Evolutionary conservation across 2,113 vertebrate species (phyloP).

Genomic region (Nycticebus coucang): DNA sequence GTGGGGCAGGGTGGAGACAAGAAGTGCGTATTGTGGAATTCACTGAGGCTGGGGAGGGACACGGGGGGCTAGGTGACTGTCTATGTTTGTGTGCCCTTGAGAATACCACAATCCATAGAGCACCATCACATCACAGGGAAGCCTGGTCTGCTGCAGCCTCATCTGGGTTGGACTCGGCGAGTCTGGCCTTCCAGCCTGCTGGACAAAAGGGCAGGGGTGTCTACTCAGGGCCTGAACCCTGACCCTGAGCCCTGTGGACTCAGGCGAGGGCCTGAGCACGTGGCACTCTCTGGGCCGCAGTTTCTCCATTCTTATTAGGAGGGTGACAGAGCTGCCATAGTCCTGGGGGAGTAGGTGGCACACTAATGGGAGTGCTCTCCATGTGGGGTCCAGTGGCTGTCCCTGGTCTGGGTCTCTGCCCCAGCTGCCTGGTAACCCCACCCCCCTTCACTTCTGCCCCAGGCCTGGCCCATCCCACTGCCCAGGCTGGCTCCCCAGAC

Average conservation of each 20-base stretch:
- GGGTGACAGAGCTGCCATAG: too few species aligned
- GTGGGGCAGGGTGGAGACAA: rapidly evolving
- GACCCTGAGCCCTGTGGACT: background rate
- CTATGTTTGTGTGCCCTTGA: rapidly evolving
- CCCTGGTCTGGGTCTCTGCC: too few species aligned
- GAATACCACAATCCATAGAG: background rate
- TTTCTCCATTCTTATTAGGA: background rate
- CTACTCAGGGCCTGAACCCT: rapidly evolving
- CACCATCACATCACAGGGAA: background rate
- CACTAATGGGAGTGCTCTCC: too few species aligned
- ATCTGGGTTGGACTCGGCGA: background rate
- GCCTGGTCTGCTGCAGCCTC: background rate
- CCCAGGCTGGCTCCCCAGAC: too few species aligned
- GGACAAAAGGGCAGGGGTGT: background rate
- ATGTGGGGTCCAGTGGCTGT: too few species aligned
- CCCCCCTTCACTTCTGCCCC: background rate
- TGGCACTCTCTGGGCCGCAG: background rate
- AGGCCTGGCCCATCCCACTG: background rate
- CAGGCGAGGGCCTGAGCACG: background rate
- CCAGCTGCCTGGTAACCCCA: background rate
- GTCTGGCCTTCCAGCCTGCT: background rate
- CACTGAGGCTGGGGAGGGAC: rapidly evolving
- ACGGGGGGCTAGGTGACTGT: rapidly evolving
- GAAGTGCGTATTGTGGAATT: rapidly evolving
- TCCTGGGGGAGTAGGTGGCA: rapidly evolving